Evolutionary conservation across 2,113 vertebrate species (phyloP).

Genomic region (Cryptotis parvus): DNA sequence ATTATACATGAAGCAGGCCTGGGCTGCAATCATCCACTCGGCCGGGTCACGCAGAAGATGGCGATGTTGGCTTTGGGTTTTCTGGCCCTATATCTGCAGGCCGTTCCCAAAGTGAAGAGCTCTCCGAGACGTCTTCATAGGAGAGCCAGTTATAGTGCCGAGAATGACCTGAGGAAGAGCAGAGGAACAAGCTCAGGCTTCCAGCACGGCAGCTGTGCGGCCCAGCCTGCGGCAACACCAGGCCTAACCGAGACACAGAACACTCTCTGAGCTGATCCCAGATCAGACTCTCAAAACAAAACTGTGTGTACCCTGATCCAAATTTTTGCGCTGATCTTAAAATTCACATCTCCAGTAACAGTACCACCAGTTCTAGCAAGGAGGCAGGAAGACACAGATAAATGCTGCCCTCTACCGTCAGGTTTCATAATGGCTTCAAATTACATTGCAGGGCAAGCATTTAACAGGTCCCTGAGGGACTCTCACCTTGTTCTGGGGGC

Average conservation of each 20-base stretch:
- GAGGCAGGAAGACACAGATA: background rate
- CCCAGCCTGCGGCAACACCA: too few relatives aligned
- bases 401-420: constrained; percentile 71
- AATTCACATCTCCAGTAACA: too few relatives aligned
- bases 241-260: too few relatives aligned
- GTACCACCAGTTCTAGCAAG: too few relatives aligned
- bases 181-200: constrained; percentile 30
- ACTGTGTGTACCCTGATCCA: too few relatives aligned
- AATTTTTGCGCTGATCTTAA: too few relatives aligned
- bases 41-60: constrained; percentile 98
- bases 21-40: constrained; percentile 95
- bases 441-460: background rate
- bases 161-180: constrained; percentile 91
- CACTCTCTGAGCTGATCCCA: too few relatives aligned
- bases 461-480: background rate
- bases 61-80: constrained; percentile 94
- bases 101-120: constrained; percentile 93
- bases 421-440: background rate
- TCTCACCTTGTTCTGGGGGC: constrained; percentile 53
- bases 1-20: constrained; percentile 96
- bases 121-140: constrained; percentile 89
- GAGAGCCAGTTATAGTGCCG: constrained; percentile 95
- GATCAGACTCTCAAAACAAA: too few relatives aligned
- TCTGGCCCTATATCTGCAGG: constrained; percentile 92
- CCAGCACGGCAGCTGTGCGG: too few relatives aligned